These are phyloP conservation scores for Himalopsyche anomala DNA, from an alignment of 2,888 invertebrate genomes.

Conservation along the genomic window DNA sequence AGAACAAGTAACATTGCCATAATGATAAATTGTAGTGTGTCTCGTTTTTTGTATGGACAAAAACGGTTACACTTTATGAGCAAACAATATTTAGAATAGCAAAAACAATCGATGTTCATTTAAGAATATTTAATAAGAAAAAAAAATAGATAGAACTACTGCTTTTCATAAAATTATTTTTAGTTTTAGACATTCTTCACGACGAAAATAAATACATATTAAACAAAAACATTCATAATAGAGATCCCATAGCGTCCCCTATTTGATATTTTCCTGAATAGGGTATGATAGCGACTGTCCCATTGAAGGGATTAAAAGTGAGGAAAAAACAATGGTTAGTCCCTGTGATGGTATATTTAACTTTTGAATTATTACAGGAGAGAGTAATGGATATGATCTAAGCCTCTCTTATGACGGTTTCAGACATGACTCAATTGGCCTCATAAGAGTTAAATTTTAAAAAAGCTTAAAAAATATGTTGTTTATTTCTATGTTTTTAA, in stretches of 20 bases:
- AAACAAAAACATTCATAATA: background rate
- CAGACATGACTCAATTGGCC: background rate
- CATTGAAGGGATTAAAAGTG: conserved; percentile 46
- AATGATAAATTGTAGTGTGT: too few species aligned
- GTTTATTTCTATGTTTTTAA: too few species aligned
- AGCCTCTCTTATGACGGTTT: background rate
- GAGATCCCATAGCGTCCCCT: background rate
- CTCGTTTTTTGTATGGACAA: too few species aligned
- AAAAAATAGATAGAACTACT: too few species aligned
- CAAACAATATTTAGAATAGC: too few species aligned
- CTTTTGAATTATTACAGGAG: conserved; percentile 55
- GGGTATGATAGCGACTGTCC: conserved; percentile 27
- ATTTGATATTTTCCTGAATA: background rate
- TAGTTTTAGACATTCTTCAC: too few species aligned
- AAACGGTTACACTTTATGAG: too few species aligned
- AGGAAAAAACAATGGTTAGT: conserved; percentile 45
- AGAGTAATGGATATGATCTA: conserved; percentile 32
- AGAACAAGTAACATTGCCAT: too few species aligned
- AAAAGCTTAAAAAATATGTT: background rate
- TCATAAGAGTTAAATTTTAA: background rate
- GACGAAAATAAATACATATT: too few species aligned
- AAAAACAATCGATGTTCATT: too few species aligned
- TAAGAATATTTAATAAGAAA: too few species aligned
- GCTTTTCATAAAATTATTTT: too few species aligned
- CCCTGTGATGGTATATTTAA: conserved; percentile 60